phyloP scores from a whole-genome alignment of 2,888 invertebrate genomes.

The Nomada ferruginata region DNA sequence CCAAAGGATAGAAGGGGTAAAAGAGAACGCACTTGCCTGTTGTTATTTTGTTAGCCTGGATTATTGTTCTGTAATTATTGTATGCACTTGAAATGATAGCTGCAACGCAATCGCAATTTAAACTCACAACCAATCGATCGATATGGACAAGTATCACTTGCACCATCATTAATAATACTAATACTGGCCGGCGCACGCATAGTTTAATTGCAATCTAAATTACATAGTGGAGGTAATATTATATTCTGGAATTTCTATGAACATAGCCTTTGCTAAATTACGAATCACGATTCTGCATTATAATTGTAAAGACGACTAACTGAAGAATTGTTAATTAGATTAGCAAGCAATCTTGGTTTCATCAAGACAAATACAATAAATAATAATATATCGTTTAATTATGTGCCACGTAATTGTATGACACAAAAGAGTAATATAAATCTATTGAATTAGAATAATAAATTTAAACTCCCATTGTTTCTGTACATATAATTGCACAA shows the following conservation, averaged over 20 bases:
- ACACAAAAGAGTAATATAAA: too few species aligned
- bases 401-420: too few species aligned
- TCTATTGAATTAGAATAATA: too few species aligned
- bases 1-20: background rate
- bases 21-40: background rate
- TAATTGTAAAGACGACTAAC: too few species aligned
- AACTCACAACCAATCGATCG: conserved; percentile 5
- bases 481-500: too few species aligned
- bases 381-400: too few species aligned
- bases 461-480: too few species aligned
- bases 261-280: conserved; percentile 3
- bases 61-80: background rate
- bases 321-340: too few species aligned
- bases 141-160: conserved; percentile 19
- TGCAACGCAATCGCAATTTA: conserved; percentile 9
- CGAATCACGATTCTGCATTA: conserved; percentile 9
- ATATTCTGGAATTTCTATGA: background rate
- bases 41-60: background rate
- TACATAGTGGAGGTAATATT: background rate
- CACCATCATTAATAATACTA: conserved; percentile 18
- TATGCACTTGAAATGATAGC: background rate
- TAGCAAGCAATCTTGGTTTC: too few species aligned
- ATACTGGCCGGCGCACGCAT: background rate
- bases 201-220: conserved; percentile 26
- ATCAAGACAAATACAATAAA: too few species aligned